Percentiles rank a stretch among this genome's conserved stretches.
Evolutionary conservation across 2,888 invertebrate genomes (phyloP).

Genomic region (Anthoptus insignis): DNA sequence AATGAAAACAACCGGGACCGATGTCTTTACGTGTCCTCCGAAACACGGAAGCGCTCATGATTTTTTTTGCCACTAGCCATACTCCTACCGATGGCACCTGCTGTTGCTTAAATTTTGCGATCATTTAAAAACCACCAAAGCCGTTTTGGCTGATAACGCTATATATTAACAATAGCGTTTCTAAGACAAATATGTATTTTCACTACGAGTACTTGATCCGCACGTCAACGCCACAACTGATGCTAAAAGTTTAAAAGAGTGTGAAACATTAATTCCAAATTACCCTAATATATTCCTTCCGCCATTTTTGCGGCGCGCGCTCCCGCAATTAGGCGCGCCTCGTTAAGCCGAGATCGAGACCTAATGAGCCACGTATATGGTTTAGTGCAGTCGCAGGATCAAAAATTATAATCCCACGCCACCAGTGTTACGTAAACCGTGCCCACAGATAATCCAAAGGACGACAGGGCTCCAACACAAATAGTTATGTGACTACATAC

Average conservation of each 20-base stretch:
- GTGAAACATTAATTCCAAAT: slow-evolving; percentile 48
- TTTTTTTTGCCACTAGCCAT: too few relatives aligned
- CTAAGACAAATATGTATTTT: too few relatives aligned
- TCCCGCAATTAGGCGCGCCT: slow-evolving; percentile 78
- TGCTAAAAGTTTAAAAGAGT: slow-evolving; percentile 47
- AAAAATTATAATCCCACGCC: slow-evolving; percentile 73
- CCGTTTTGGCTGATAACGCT: too few relatives aligned
- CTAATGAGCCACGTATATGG: slow-evolving; percentile 82
- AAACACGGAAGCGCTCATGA: too few relatives aligned
- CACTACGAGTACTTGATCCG: slow-evolving; percentile 13
- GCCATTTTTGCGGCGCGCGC: slow-evolving; percentile 45
- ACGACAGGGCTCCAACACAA: slow-evolving; percentile 44
- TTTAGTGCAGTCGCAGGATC: slow-evolving; percentile 77
- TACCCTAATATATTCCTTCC: slow-evolving; percentile 48
- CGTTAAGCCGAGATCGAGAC: slow-evolving; percentile 80
- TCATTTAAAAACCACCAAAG: too few relatives aligned
- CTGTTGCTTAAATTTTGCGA: too few relatives aligned
- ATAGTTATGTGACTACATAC: slow-evolving; percentile 29
- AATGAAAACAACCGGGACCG: too few relatives aligned
- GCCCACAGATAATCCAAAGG: slow-evolving; percentile 8
- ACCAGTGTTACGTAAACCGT: slow-evolving; percentile 58
- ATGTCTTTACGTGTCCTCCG: too few relatives aligned
- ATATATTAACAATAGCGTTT: too few relatives aligned
- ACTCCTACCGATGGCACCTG: too few relatives aligned
- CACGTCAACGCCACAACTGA: slow-evolving; percentile 19